Base-by-base conservation (phyloP, 2,113 vertebrate species). In the Seriola rivoliana region DNA sequence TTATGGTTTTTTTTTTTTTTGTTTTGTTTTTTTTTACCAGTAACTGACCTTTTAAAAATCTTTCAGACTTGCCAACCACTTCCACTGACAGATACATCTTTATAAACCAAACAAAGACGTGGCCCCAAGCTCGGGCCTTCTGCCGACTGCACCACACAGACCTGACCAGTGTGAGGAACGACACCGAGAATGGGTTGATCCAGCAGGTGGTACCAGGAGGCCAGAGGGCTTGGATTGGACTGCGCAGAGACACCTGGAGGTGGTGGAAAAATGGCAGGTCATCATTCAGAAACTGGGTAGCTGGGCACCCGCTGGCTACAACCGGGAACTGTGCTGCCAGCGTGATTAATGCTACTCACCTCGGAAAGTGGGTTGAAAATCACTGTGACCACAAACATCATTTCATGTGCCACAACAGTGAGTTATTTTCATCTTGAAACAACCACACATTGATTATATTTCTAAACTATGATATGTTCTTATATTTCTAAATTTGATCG, bases 271-370 rank as follows among this genome's bases (percentile, higher is more conserved):
- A 65, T 5, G 2, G 40, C 0, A 3, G 3, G 0, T 0, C 1
- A 1, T 2, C 36, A 0, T 82, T 79, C 10, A 5, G 1, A 3
- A 13, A 82, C 70, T 86, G 85, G 85, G 13, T 1, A 7, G 1
- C 4, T 0, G 25, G 7, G 21, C 57, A 17, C 3, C 75, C 75
- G 5, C 1, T 0, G 10, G 4, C 0, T 0, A 0, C 0, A 7
- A 6, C 0, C 0, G 23, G n/a, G 3, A 5, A 25, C 32, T 86
- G 84, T 16, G 84, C 36, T 2, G 8, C 11, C 60, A 72, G 29
- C 10, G 8, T 59, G 50, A 23, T 78, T 3, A 17, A 58, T 1
- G 7, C n/a, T 3, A 4, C 1, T 6, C 8, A 3, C 10, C 11
- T 0, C 1, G 72, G 63, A 42, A 2, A 11, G 62, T 71, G 59